A percentile compares a stretch with the other conserved stretches of the same genome.
These are phyloP conservation scores for Dusona sp. DNA, from an alignment of 2,888 invertebrate genomes.

Conservation along the genomic window DNA sequence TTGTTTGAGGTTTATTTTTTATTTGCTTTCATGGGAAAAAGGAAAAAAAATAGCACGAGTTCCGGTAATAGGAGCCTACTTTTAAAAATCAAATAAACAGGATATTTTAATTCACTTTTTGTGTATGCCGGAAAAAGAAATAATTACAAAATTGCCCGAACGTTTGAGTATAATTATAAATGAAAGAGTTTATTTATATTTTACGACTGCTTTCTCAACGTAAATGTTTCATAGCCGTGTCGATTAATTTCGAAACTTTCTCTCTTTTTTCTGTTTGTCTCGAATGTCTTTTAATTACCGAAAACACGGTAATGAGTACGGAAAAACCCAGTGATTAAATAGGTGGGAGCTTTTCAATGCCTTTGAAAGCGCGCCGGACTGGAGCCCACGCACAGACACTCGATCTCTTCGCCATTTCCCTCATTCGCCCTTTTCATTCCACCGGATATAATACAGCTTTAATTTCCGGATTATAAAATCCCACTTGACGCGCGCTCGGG, in stretches of 20 bases:
- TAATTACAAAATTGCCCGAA: neutral
- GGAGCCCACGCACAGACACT: slow-evolving; percentile 47
- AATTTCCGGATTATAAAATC: slow-evolving; percentile 84
- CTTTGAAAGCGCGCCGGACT: slow-evolving; percentile 21
- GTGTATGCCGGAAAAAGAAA: neutral
- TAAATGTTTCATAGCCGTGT: slow-evolving; percentile 3
- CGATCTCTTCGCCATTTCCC: slow-evolving; percentile 53
- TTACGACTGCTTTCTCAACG: neutral
- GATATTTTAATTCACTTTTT: slow-evolving; percentile 3
- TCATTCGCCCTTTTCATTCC: slow-evolving; percentile 65
- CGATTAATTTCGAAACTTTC: slow-evolving; percentile 22
- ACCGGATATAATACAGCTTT: slow-evolving; percentile 83
- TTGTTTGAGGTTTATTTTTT: neutral
- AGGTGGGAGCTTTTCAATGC: slow-evolving; percentile 38
- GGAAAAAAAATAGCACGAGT: neutral
- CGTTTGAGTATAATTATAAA: neutral
- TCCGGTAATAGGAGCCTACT: neutral
- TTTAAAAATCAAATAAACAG: neutral
- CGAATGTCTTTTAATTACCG: slow-evolving; percentile 49
- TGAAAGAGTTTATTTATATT: neutral
- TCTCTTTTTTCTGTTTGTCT: slow-evolving; percentile 17
- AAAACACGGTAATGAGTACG: slow-evolving; percentile 44
- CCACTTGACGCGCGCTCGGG: slow-evolving; percentile 75
- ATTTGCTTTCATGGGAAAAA: neutral
- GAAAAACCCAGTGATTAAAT: slow-evolving; percentile 40